Evolutionary conservation across 2,797 vertebrate species (phyloP).

Genomic region (Simalia tracyae): DNA sequence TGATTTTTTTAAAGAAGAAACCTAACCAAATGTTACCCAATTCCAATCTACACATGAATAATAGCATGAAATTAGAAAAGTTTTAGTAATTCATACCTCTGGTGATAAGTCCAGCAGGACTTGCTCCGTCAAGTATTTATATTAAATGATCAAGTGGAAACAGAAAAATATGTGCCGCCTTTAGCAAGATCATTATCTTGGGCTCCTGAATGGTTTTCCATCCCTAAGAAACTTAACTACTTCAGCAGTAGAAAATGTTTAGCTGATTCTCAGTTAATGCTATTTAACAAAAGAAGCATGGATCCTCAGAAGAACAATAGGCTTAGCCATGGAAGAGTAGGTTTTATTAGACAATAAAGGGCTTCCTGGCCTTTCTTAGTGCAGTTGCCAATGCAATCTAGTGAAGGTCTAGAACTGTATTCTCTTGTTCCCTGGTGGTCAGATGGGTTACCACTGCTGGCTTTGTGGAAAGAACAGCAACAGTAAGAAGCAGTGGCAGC

Average conservation of each 20-base stretch:
- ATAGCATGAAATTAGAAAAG: background rate
- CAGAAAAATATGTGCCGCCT: background rate
- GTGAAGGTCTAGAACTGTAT: background rate
- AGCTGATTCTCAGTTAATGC: background rate
- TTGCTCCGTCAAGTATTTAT: background rate
- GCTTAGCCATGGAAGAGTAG: background rate
- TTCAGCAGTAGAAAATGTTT: background rate
- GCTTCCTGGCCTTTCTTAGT: background rate
- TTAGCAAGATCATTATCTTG: background rate
- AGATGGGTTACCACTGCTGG: slow-evolving; percentile 90
- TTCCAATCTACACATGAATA: background rate
- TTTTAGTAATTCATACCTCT: background rate
- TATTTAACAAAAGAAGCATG: background rate
- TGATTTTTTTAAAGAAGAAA: background rate
- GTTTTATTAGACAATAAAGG: background rate
- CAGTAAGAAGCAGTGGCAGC: slow-evolving; percentile 96
- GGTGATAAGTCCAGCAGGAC: background rate
- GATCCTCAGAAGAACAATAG: slow-evolving; percentile 5
- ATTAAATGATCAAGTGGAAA: background rate
- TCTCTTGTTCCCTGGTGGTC: slow-evolving; percentile 28
- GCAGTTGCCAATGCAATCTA: background rate
- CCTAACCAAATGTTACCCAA: background rate
- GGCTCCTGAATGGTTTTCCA: no score
- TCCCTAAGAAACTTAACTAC: background rate
- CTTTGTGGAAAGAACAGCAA: slow-evolving; percentile 96